Conservation (phyloP, 1,140 invertebrate species). For the Drosophila repletoides region DNA sequence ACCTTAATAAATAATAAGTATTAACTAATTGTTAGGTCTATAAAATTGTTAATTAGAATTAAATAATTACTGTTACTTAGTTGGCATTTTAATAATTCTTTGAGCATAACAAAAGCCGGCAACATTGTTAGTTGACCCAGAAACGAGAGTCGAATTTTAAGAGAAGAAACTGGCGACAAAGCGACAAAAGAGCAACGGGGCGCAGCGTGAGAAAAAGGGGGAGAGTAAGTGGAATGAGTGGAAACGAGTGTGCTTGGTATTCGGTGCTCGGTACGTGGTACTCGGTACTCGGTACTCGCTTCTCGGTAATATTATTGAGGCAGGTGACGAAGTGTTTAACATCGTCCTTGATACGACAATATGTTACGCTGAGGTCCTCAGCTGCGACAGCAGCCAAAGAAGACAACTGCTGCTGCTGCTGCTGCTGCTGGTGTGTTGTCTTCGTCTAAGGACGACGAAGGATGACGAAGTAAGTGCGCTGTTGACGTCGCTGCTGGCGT, state of each 20-base stretch:
- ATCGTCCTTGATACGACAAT: conserved; percentile 80
- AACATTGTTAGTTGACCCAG: conserved; percentile 51
- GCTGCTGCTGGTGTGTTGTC: conserved; percentile 33
- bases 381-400: conserved; percentile 14
- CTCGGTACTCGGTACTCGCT: no score
- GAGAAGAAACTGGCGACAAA: conserved; percentile 55
- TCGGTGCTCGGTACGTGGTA: no score
- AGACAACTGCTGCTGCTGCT: neutral
- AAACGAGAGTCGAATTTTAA: conserved; percentile 28
- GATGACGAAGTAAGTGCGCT: conserved; percentile 35
- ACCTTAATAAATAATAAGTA: no score
- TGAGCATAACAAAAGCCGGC: neutral
- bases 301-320: conserved; percentile 37
- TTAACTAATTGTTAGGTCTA: no score
- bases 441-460: conserved; percentile 43
- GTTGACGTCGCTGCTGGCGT: conserved; percentile 21
- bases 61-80: no score
- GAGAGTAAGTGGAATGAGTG: conserved; percentile 13
- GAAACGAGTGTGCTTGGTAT: no score
- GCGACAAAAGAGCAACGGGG: conserved; percentile 57
- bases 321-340: conserved; percentile 65
- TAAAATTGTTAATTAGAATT: neutral
- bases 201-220: neutral
- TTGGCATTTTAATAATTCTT: neutral
- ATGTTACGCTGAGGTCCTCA: conserved; percentile 55